phyloP scores from a whole-genome alignment of 2,888 invertebrate genomes.

The Amaurobius ferox region DNA sequence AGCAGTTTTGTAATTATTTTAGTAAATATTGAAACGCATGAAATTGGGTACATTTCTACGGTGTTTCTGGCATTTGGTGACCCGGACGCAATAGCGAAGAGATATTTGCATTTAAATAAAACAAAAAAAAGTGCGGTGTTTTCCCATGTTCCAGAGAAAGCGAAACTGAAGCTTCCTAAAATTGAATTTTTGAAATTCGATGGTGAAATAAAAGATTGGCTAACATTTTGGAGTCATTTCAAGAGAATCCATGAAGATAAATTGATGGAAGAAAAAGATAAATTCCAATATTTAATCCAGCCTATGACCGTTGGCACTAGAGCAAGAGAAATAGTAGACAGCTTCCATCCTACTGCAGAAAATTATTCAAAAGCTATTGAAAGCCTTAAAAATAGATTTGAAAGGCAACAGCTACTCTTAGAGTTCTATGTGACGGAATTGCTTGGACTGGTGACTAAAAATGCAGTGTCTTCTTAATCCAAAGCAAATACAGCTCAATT shows the following conservation, averaged over 20 bases:
- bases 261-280: constrained; percentile 22
- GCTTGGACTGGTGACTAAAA: constrained; percentile 74
- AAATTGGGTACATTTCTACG: too few relatives aligned
- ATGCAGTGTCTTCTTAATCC: not conserved
- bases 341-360: constrained; percentile 68
- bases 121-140: too few relatives aligned
- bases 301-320: constrained; percentile 70
- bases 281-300: constrained; percentile 74
- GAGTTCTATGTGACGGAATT: constrained; percentile 75
- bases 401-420: constrained; percentile 74
- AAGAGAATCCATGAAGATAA: constrained; percentile 73
- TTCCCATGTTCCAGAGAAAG: too few relatives aligned
- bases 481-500: constrained; percentile 17
- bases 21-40: too few relatives aligned
- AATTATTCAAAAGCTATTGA: constrained; percentile 75
- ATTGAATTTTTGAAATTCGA: constrained; percentile 74
- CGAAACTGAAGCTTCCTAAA: constrained; percentile 70
- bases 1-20: too few relatives aligned
- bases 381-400: constrained; percentile 58
- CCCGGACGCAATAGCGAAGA: too few relatives aligned
- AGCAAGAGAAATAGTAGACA: constrained; percentile 74
- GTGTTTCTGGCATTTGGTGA: too few relatives aligned
- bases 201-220: constrained; percentile 74
- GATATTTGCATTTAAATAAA: too few relatives aligned
- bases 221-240: constrained; percentile 75